Base-by-base conservation (phyloP, 2,888 invertebrate genomes). In the Cryptus armator region DNA sequence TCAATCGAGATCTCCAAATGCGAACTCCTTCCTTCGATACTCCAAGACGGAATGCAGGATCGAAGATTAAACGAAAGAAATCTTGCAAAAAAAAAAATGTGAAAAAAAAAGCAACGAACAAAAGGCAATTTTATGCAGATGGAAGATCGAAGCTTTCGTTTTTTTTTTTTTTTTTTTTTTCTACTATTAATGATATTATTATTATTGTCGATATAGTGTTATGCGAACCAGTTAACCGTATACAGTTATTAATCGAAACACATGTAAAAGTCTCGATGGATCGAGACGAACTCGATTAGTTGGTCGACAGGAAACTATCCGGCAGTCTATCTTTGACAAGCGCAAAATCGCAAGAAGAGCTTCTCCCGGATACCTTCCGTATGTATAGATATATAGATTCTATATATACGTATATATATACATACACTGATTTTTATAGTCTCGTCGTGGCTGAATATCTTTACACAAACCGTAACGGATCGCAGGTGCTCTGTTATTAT, bases 1-100 rank as follows among this genome's bases (percentile, higher is more conserved):
- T 84, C 80, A 80, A 84, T 76, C 80, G 75, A 56, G 75, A 71
- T 76, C 83, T 74, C 37, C 44, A 79, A 83, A 79, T 79, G 78
- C 32, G 74, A 79, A 62, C 68, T 77, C 77, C 43, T 37, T 37
- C 37, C 37, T 37, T 9, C 64, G 64, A 75, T 75, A 59, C 59
- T 66, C 51, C 32, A 7, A n/a, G 70, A 51, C 44, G 71, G 64
- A 68, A 79, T 75, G 64, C 79, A 76, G 78, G 24, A 19, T 81
- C 72, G 46, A 56, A 62, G 51, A 71, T 53, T 66, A 46, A 29
- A 62, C 51, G 29, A 53, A 67, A 53, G 51, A 44, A 71, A 71
- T 51, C 6, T 46, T 12, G 14, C 7, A 10, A 51, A 29, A 67
- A 44, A 51, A 68, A 14, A n/a, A 56, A 44, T n/a, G 2, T 44